These are phyloP conservation scores for Euglossa dilemma DNA, from an alignment of 1,140 invertebrate genomes.

Conservation along the genomic window DNA sequence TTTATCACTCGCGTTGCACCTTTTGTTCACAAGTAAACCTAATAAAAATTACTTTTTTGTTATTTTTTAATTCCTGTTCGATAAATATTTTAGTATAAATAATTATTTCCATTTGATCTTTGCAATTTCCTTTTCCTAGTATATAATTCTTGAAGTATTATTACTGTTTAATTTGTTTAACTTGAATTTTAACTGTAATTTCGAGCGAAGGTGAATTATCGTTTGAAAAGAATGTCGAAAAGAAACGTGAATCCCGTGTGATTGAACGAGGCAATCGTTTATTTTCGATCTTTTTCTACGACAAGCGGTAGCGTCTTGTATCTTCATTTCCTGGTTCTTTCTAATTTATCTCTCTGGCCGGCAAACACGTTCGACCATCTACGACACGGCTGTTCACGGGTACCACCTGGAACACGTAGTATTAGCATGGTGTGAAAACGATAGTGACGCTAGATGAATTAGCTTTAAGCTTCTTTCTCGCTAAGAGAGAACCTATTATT, in stretches of 20 bases:
- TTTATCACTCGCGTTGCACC: background rate
- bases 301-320: background rate
- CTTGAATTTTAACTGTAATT: background rate
- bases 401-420: conserved; percentile 70
- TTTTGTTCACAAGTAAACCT: background rate
- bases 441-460: conserved; percentile 80
- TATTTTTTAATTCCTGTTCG: background rate
- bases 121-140: too few species aligned
- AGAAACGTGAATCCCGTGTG: background rate
- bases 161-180: background rate
- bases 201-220: background rate
- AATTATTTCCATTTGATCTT: too few species aligned
- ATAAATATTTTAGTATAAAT: too few species aligned
- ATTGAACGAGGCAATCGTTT: background rate
- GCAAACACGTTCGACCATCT: conserved; percentile 7
- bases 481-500: conserved; percentile 74
- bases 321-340: background rate
- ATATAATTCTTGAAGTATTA: background rate
- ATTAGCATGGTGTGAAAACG: conserved; percentile 76
- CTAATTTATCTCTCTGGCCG: background rate
- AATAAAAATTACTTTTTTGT: too few species aligned
- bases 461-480: conserved; percentile 76
- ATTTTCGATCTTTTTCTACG: background rate
- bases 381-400: conserved; percentile 63
- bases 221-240: background rate